Conservation (phyloP, 2,797 vertebrate species). For the Pseudopleuronectes americanus region DNA sequence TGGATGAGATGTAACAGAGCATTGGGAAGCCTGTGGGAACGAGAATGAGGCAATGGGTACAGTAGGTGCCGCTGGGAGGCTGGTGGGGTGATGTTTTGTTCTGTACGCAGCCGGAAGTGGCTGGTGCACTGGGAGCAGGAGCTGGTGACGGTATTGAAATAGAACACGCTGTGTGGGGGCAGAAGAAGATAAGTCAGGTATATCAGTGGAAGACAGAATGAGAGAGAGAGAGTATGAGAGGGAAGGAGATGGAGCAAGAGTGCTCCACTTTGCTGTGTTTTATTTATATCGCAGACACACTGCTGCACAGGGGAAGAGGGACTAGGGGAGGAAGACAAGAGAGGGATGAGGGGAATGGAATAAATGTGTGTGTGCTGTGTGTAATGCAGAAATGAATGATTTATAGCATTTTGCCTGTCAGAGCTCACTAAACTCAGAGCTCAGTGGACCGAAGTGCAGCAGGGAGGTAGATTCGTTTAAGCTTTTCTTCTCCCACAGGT, state of each 20-base stretch:
- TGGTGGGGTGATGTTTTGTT: conserved; percentile 70
- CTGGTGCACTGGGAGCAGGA: conserved; percentile 50
- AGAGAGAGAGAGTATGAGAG: conserved; percentile 23
- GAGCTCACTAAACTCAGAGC: conserved; percentile 16
- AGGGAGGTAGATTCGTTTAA: not conserved
- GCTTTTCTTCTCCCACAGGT: conserved; percentile 25
- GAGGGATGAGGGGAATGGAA: conserved; percentile 14
- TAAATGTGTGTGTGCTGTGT: conserved; percentile 22
- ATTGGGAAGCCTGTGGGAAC: conserved; percentile 42
- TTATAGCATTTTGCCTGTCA: conserved; percentile 38
- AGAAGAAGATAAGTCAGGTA: conserved; percentile 44
- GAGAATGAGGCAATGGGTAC: conserved; percentile 52
- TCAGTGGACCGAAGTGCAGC: not conserved
- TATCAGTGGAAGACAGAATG: conserved; percentile 37
- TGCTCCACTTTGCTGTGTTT: conserved; percentile 70
- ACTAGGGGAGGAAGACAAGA: conserved; percentile 29
- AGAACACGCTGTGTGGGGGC: conserved; percentile 57
- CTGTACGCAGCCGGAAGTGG: conserved; percentile 72
- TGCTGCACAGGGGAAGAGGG: conserved; percentile 34
- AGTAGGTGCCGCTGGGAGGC: conserved; percentile 47
- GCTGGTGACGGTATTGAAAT: conserved; percentile 71
- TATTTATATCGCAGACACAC: conserved; percentile 76
- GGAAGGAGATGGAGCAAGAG: conserved; percentile 46
- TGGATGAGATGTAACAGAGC: conserved; percentile 25
- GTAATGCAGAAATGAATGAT: conserved; percentile 55